These are phyloP conservation scores for Pantherophis vulpinus DNA, from an alignment of 2,797 vertebrate genomes.

Conservation along the genomic window DNA sequence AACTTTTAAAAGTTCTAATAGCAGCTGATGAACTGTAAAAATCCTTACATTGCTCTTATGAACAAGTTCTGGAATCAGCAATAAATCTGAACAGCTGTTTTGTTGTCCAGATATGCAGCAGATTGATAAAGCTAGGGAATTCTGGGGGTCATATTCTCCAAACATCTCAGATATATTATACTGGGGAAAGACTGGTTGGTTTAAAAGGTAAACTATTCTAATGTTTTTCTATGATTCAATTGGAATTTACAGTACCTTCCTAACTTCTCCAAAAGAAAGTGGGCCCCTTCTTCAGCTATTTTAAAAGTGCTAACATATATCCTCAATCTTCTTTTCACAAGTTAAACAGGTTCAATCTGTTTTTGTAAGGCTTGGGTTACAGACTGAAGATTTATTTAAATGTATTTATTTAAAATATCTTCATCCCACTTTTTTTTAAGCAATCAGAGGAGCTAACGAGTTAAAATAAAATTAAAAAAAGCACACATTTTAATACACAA, in stretches of 20 bases:
- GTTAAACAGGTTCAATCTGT: neutral
- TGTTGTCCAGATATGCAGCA: conserved; percentile 94
- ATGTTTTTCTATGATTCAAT: neutral
- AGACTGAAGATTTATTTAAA: neutral
- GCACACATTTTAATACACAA: neutral
- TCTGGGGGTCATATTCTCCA: neutral
- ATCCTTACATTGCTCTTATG: conserved; percentile 86
- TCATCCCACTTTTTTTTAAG: neutral
- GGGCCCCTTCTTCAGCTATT: neutral
- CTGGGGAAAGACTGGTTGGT: neutral
- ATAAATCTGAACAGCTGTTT: conserved; percentile 94
- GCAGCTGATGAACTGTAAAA: conserved; percentile 95
- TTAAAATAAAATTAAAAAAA: neutral
- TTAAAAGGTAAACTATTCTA: neutral
- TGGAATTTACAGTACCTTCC: neutral
- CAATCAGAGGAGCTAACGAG: neutral
- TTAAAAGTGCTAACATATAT: neutral
- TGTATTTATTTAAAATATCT: neutral
- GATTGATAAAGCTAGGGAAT: conserved; percentile 82
- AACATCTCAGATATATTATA: neutral
- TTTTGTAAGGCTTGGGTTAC: neutral
- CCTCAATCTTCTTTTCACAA: neutral
- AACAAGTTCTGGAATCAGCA: conserved; percentile 84
- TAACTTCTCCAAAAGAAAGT: neutral
- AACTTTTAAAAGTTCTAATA: conserved; percentile 86